A percentile compares a stretch with the other conserved stretches of the same genome.
Conservation (phyloP, 2,113 vertebrate species). For the Vimba vimba region DNA sequence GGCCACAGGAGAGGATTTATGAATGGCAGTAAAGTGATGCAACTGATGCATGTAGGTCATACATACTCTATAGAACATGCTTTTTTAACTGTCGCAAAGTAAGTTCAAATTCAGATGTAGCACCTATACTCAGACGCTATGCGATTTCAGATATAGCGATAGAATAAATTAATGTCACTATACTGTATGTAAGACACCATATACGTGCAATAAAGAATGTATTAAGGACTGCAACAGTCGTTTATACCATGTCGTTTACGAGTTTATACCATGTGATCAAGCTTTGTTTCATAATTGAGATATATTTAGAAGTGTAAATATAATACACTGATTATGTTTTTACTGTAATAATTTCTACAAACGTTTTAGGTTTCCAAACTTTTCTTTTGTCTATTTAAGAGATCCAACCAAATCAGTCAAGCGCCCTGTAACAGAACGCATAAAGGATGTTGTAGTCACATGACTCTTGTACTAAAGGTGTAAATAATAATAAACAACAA, state of each 20-base stretch:
- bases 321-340: too few relatives aligned
- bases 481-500: too few relatives aligned
- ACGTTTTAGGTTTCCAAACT: background rate
- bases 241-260: background rate
- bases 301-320: too few relatives aligned
- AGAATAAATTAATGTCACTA: background rate
- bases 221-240: background rate
- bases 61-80: too few relatives aligned
- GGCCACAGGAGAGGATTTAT: too few relatives aligned
- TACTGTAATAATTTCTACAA: background rate
- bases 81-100: too few relatives aligned
- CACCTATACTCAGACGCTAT: too few relatives aligned
- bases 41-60: background rate
- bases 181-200: background rate
- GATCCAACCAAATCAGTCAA: background rate
- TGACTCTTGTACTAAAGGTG: background rate
- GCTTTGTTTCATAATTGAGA: background rate
- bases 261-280: background rate
- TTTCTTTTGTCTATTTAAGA: background rate
- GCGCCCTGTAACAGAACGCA: background rate
- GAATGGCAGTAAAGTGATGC: background rate
- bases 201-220: background rate
- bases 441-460: background rate
- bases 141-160: too few relatives aligned
- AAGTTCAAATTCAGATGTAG: too few relatives aligned